Evolutionary conservation across 1,140 invertebrate genomes (phyloP).

Genomic region (Amyelois transitella): DNA sequence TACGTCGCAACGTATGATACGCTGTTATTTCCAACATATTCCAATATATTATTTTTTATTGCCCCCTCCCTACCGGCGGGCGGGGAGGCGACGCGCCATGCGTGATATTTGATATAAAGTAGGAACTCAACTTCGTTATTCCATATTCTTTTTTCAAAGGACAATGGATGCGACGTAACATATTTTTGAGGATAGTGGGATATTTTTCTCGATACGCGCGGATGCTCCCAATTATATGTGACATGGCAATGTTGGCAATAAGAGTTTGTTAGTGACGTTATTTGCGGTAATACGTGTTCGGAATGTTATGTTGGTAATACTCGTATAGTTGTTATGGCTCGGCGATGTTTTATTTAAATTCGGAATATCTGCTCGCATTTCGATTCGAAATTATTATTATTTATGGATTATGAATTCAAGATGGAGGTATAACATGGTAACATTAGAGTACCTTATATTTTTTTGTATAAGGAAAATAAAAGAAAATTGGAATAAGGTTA

Average conservation of each 20-base stretch:
- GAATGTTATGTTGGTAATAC: constrained; percentile 2
- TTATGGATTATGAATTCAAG: not conserved
- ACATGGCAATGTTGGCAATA: constrained; percentile 55
- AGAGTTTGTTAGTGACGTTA: constrained; percentile 43
- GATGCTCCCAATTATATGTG: constrained; percentile 63
- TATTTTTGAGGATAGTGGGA: constrained; percentile 61
- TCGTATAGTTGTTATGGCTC: not conserved
- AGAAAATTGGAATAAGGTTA: too few relatives aligned
- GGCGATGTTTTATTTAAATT: not conserved
- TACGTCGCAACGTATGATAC: constrained; percentile 69
- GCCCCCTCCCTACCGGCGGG: constrained; percentile 42
- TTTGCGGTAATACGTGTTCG: constrained; percentile 11
- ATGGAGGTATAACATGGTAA: not conserved
- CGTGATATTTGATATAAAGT: constrained; percentile 74
- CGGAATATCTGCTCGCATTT: not conserved
- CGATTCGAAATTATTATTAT: not conserved
- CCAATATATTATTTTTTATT: constrained; percentile 77
- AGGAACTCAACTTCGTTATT: constrained; percentile 71
- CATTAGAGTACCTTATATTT: not conserved
- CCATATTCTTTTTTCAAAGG: constrained; percentile 72
- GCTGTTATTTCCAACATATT: constrained; percentile 76
- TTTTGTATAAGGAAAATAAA: too few relatives aligned
- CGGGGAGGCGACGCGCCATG: constrained; percentile 59
- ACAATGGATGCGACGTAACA: constrained; percentile 65
- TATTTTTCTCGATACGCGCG: constrained; percentile 60